Evolutionary conservation across 2,797 vertebrate species (phyloP).

Genomic region (Schizopygopsis malacanthus): DNA sequence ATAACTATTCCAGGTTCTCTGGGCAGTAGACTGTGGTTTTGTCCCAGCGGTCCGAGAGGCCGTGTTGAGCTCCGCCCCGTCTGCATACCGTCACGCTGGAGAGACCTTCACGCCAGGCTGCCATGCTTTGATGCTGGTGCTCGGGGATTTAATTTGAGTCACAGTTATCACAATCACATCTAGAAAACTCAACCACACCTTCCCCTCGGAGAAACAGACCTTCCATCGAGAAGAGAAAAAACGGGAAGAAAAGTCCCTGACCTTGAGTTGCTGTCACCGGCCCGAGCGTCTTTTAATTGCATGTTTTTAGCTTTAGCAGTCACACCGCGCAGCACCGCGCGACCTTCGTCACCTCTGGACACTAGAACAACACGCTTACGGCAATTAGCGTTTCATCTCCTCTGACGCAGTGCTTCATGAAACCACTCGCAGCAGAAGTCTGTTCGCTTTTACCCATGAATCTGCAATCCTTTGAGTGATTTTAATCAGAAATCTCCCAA

Average conservation of each 20-base stretch:
- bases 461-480: conserved; percentile 66
- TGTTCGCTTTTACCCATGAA: conserved; percentile 57
- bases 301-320: neutral
- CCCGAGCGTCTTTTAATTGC: conserved; percentile 16
- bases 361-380: conserved; percentile 49
- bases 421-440: conserved; percentile 42
- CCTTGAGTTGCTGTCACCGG: neutral
- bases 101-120: conserved; percentile 42
- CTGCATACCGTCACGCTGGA: conserved; percentile 52
- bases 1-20: neutral
- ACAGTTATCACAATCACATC: conserved; percentile 51
- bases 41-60: neutral
- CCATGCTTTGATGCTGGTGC: conserved; percentile 53
- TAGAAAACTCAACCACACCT: conserved; percentile 55
- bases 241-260: neutral
- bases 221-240: conserved; percentile 13
- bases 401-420: conserved; percentile 35
- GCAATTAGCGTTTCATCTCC: conserved; percentile 39
- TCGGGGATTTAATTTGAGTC: conserved; percentile 48
- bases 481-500: conserved; percentile 67
- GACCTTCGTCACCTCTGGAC: conserved; percentile 17
- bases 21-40: neutral
- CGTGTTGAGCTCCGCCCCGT: conserved; percentile 15
- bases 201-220: conserved; percentile 36
- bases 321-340: neutral